Base-by-base conservation (phyloP, 2,888 invertebrate species). In the Capitulum mitella region DNA sequence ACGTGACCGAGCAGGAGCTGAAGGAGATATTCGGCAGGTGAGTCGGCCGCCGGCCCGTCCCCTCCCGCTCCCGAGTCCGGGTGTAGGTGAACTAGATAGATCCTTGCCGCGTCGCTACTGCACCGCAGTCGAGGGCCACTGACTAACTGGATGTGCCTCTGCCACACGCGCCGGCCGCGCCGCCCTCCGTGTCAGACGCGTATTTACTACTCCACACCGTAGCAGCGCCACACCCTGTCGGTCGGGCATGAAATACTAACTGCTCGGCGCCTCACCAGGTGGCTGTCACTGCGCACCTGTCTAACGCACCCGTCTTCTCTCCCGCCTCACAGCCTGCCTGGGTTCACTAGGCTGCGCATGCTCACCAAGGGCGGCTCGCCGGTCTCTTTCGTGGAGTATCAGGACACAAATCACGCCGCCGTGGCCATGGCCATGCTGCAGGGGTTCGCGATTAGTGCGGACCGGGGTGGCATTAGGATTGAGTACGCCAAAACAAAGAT, bases 401-500 rank as follows among this genome's bases (percentile, higher is more conserved):
- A 92, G 89, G 95, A 94, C 89, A 91, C 96, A 85, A 89, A 91
- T 85, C 94, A 92, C 88, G 98, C 98, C 85, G 91, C 93, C 86
- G 92, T 93, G 85, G 97, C 97, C 85, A 92, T 97, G 92, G 91
- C 92, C 86, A 91, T 93, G 85, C 92, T 98, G 85, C 97, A 98
- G 89, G 98, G 98, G 87, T 94, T 95, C 87, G 92, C 94, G 88
- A 92, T 96, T 87, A 95, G 96, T 87, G 97, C 97, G 83, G 95
- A 95, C 86, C 93, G 97, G 87, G 97, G 97, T 84, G 96, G 97
- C 86, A 96, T 98, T 87, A 93, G 97, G 87, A 97, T 98, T 88
- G 98, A 98, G 90, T 98, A 93, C 90, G 98, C 98, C 88, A 95
- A 96, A 90, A 95, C 94, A 89, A 97, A 97, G 91, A 97, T 98